Evolutionary conservation across 37 sponge, comb jelly and placozoan genomes (phyloP).

Genomic region (Agelas oroides): DNA sequence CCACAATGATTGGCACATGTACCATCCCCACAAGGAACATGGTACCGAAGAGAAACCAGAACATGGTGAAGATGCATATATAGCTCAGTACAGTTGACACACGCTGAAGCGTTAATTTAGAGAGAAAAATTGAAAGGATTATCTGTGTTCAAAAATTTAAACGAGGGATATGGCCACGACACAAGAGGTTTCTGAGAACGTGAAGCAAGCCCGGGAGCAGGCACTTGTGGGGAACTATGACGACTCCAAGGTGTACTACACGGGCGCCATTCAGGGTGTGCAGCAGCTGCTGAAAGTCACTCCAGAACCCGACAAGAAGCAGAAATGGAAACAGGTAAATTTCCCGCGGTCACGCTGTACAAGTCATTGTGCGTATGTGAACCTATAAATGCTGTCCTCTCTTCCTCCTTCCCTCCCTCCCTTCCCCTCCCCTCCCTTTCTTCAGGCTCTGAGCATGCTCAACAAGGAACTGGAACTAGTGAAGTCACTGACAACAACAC

Average conservation of each 20-base stretch:
- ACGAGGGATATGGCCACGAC: background rate
- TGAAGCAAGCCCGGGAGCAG: constrained; percentile 85
- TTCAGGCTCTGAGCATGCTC: constrained; percentile 76
- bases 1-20: constrained; percentile 59
- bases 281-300: constrained; percentile 59
- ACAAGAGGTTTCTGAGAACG: constrained; percentile 54
- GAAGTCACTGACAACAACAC: constrained; percentile 69
- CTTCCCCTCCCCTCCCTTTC: too few species aligned
- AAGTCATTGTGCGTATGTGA: too few species aligned
- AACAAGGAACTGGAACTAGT: constrained; percentile 84
- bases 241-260: constrained; percentile 83
- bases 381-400: too few species aligned
- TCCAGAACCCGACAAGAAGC: constrained; percentile 61
- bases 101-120: background rate
- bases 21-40: constrained; percentile 44
- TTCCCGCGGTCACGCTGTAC: too few species aligned
- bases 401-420: too few species aligned
- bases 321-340: constrained; percentile 80
- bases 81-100: background rate
- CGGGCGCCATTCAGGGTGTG: constrained; percentile 76
- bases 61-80: background rate
- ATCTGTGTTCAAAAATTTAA: background rate
- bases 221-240: constrained; percentile 91
- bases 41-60: constrained; percentile 54
- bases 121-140: background rate